Evolutionary conservation across 2,888 invertebrate species (phyloP), one percentile per base, ranked within the genome.

Genomic region (Melinaea marsaeus): DNA sequence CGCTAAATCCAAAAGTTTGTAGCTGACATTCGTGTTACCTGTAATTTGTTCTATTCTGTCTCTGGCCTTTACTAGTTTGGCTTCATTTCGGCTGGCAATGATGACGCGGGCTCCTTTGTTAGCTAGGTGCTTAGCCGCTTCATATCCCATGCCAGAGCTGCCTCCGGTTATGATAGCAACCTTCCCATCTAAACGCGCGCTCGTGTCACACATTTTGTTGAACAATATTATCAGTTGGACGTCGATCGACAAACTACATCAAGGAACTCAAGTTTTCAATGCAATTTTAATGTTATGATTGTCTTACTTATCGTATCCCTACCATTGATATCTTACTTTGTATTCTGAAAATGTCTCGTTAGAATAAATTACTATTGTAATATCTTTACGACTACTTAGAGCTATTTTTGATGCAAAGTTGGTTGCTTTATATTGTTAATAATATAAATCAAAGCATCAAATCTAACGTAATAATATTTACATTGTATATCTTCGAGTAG

Each of bases 31-130:
- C 1, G 69, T 65, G 61, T 86, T 90, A 6, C 86, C 84, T 0
- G 88, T 85, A 11, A 72, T 74, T 58, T 75, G 60, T 72, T 77
- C 67, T 6, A 91, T 87, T 57, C 78, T 67, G 33, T 84, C 74
- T 70, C 76, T 77, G 1, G 91, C 91, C 67, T 71, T 69, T 32
- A 75, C 78, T 0, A 91, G 79, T 74, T 88, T 91, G 0, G 83
- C 78, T 79, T 89, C 80, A 55, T 92, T 90, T 61, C 92, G 76
- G 67, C 92, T 92, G 1, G 91, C 92, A 57, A 92, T 85, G 2
- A 92, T 84, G 6, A 92, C 88, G 73, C 76, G 83, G 2, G 91
- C 92, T 13, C 92, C 92, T 57, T 84, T 79, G 48, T 75, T 72
- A 0, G 91, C 92, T 48, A 92, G 71, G 63, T 86, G 84, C 57